Percentiles rank a stretch among this genome's conserved stretches.
Evolutionary conservation across 2,888 invertebrate species (phyloP).

Genomic region (Agrilus mali): DNA sequence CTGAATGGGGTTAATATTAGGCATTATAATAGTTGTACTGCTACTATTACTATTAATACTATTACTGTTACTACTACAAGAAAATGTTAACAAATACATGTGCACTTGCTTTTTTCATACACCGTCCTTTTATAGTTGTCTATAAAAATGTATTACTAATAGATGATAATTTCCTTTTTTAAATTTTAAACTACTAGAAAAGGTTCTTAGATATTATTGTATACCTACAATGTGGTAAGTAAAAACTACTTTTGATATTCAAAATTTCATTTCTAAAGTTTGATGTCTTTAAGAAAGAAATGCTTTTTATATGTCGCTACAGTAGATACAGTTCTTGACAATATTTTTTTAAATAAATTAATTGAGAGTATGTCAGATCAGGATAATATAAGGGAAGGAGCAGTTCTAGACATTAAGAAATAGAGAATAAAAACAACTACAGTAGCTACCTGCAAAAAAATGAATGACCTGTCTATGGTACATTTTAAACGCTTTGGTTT

Average conservation of each 20-base stretch:
- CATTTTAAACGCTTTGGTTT: no score
- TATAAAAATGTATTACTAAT: conserved; percentile 4
- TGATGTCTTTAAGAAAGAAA: background rate
- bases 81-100: background rate
- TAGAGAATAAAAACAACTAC: no score
- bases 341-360: no score
- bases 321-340: no score
- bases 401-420: no score
- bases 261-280: conserved; percentile 10
- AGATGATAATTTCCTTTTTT: background rate
- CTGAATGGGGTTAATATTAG: conserved; percentile 18
- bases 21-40: conserved; percentile 5
- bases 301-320: no score
- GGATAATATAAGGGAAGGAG: no score
- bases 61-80: background rate
- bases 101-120: background rate
- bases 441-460: no score
- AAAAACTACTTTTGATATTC: conserved; percentile 7
- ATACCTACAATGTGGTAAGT: no score
- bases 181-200: background rate
- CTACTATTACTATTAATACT: background rate
- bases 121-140: conserved; percentile 2
- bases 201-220: background rate
- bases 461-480: no score
- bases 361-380: no score